A percentile compares a stretch with the other conserved stretches of the same genome.
phyloP scores from a whole-genome alignment of 2,888 invertebrate species.

The Cyrtodaria siliqua region DNA sequence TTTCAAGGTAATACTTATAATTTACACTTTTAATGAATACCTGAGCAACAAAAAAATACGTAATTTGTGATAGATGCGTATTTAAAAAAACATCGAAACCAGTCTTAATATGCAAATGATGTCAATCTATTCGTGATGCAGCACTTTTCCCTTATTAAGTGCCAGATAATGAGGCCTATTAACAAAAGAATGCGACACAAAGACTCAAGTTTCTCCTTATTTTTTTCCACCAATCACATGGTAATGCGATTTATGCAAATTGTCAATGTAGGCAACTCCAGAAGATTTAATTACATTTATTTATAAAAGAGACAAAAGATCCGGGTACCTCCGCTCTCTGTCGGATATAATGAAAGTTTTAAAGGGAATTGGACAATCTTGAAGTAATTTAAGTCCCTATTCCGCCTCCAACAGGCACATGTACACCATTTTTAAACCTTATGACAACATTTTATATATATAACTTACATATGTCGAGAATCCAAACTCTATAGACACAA shows the following conservation, averaged over 20 bases:
- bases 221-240: conserved; percentile 27
- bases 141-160: conserved; percentile 58
- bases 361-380: no score
- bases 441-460: no score
- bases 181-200: conserved; percentile 51
- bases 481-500: no score
- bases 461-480: no score
- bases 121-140: conserved; percentile 51
- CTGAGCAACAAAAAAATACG: not conserved
- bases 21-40: not conserved
- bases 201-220: conserved; percentile 41
- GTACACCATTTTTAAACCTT: no score
- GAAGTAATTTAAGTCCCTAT: no score
- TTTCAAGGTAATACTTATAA: no score
- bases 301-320: conserved; percentile 44
- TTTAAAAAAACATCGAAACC: conserved; percentile 17
- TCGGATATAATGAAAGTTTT: conserved; percentile 50
- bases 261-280: conserved; percentile 9
- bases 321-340: conserved; percentile 19
- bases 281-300: conserved; percentile 48
- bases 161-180: conserved; percentile 44
- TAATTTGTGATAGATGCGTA: conserved; percentile 28
- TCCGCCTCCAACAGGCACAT: no score
- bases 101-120: conserved; percentile 51
- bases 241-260: conserved; percentile 48